These are phyloP conservation scores for Aphidius ervi DNA, from an alignment of 1,140 invertebrate genomes.

Conservation along the genomic window DNA sequence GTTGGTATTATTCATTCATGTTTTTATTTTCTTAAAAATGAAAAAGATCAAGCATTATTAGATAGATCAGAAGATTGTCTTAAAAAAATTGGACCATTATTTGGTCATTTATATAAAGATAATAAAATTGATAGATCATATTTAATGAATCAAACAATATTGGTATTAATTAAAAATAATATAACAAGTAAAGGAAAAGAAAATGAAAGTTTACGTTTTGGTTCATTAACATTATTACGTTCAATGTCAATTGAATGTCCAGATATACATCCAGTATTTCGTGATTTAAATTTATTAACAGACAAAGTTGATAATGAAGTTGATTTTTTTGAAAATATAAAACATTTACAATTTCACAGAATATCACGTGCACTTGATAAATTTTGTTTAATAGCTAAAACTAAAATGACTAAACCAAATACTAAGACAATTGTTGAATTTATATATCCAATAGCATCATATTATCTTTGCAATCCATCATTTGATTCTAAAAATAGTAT, in stretches of 20 bases:
- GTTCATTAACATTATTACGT: constrained; percentile 73
- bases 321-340: constrained; percentile 92
- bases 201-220: constrained; percentile 65
- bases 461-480: constrained; percentile 74
- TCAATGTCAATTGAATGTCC: constrained; percentile 69
- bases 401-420: constrained; percentile 57
- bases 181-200: constrained; percentile 55
- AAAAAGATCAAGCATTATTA: constrained; percentile 77
- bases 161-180: constrained; percentile 65
- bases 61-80: constrained; percentile 75
- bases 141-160: constrained; percentile 68
- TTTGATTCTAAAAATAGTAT: constrained; percentile 73
- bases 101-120: constrained; percentile 53
- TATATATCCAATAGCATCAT: constrained; percentile 76
- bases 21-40: constrained; percentile 71
- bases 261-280: constrained; percentile 64
- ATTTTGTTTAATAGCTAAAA: constrained; percentile 60
- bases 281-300: constrained; percentile 68
- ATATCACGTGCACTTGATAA: constrained; percentile 73
- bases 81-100: constrained; percentile 60
- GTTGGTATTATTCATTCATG: constrained; percentile 77
- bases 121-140: constrained; percentile 55
- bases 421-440: constrained; percentile 75
- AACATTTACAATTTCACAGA: constrained; percentile 80
- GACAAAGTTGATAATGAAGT: constrained; percentile 77